Base-by-base conservation (phyloP, 1,140 invertebrate genomes). In the Tenebrio molitor region DNA sequence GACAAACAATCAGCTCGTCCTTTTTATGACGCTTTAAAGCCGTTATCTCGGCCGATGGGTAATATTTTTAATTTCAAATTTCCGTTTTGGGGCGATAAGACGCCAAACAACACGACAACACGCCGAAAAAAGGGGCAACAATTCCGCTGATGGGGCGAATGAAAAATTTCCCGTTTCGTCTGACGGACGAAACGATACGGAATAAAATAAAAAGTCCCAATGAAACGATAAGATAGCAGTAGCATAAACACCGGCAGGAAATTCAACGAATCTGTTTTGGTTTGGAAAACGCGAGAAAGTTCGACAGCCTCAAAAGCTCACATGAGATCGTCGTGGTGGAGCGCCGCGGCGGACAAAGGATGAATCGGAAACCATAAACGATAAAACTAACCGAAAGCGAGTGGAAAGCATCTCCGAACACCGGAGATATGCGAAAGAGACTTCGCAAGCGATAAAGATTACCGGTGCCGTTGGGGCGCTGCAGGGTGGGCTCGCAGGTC, bases 381-480 rank as follows among this genome's bases (percentile, higher is more conserved):
- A 77, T 77, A 77, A 77, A 77, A 74, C 76, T 74, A 77, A 74
- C 74, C 72, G 74, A 77, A 76, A 72, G 33, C 68, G 67, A 75
- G 73, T 72, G 65, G 73, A 75, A 76, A 21, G 8, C 21, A 68
- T 12, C 64, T 17, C 53, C 68, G 64, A 76, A 50, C 62, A 74
- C 66, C 75, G 69, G 71, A 71, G 72, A 74, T 74, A 68, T 63
- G 69, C 66, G 72, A 74, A 72, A 63, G 39, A 72, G 69, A 71
- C 73, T 74, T 76, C 69, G 70, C 71, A 76, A 76, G 73, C 72
- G 73, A 76, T 76, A 76, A 76, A 76, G 75, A 76, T 74, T 74
- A 76, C 21, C 41, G 21, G 50, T 29, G 25, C 15, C 23, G n/a
- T 19, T 62, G 53, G 19, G 6, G 36, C n/a, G n/a, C n/a, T n/a